Evolutionary conservation across 2,797 vertebrate genomes (phyloP).

Genomic region (Leptoclinus maculatus): DNA sequence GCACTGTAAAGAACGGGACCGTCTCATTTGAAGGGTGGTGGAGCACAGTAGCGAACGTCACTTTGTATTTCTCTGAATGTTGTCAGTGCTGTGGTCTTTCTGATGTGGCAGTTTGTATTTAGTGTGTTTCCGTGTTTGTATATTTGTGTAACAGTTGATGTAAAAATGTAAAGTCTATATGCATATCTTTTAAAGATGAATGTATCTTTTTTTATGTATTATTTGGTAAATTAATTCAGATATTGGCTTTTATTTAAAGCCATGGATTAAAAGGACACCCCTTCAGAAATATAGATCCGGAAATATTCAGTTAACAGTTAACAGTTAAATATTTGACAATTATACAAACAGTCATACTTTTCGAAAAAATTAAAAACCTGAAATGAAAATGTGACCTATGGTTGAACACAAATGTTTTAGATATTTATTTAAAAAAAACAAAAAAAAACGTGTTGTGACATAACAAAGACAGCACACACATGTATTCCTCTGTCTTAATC

Average conservation of each 20-base stretch:
- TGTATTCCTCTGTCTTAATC: slow-evolving; percentile 33
- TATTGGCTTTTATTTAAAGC: slow-evolving; percentile 22
- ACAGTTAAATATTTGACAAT: slow-evolving; percentile 35
- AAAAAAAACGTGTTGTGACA: slow-evolving; percentile 48
- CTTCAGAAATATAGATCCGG: slow-evolving; percentile 22
- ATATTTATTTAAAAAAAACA: slow-evolving; percentile 71
- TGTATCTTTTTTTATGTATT: slow-evolving; percentile 36
- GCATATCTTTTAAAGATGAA: slow-evolving; percentile 22
- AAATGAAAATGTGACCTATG: slow-evolving; percentile 35
- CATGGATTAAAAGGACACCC: not conserved
- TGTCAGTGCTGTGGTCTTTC: slow-evolving; percentile 88
- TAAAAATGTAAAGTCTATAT: slow-evolving; percentile 44
- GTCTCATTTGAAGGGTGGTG: slow-evolving; percentile 82
- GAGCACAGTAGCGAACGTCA: slow-evolving; percentile 68
- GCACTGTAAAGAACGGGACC: slow-evolving; percentile 75
- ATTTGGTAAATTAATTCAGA: slow-evolving; percentile 48
- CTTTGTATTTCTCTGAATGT: slow-evolving; percentile 81
- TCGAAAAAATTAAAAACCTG: not conserved
- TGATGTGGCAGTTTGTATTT: slow-evolving; percentile 67
- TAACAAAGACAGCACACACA: slow-evolving; percentile 44
- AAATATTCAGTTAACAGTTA: slow-evolving; percentile 26
- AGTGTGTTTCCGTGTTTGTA: slow-evolving; percentile 29
- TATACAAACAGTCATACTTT: slow-evolving; percentile 1
- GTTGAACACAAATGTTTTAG: slow-evolving; percentile 47
- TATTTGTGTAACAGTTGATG: slow-evolving; percentile 37